Base-by-base conservation (phyloP, 1,140 invertebrate species). In the Habropoda laboriosa region DNA sequence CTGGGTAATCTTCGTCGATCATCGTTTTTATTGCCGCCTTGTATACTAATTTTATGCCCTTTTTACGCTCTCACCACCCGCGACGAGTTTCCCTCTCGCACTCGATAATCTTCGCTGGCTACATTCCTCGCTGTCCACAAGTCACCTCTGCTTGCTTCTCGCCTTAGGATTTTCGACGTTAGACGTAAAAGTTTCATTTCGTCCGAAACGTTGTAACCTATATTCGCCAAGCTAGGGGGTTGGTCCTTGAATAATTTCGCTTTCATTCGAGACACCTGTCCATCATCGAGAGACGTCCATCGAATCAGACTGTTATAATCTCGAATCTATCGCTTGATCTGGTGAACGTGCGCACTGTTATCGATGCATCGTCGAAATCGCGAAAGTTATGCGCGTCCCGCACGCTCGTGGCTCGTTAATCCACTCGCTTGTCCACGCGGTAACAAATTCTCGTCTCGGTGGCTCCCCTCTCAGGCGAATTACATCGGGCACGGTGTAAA, bases 1-100 rank as follows among this genome's bases (percentile, higher is more conserved):
- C 12, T 58, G 84, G 81, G 53, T 85, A 86, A 86, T 86, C 83
- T 82, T 60, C 83, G 51, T 71, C 79, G 73, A 86, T 86, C 78
- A 86, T 85, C 85, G 81, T 72, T 85, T 79, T 82, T 79, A 85
- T 82, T 80, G 40, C 77, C 68, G 63, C 60, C 83, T 84, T 84
- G 82, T 83, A 85, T 85, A 82, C 81, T 85, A 84, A 85, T 85
- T 85, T 84, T 80, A 80, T 79, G 55, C 47, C 55, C 75, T 78
- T 68, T 76, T 68, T 67, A 71, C 55, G 32, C 30, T 49, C 51
- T 35, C 49, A 42, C 24, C 72, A 16, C 12, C 47, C 35, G 16
- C 40, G 24, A 38, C 40, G 30, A 45, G 30, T 40, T 35, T 35
- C 16, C 42, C 7, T 38, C 13, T 38, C 13, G 57, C 42, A 24